Evolutionary conservation across 2,797 vertebrate genomes (phyloP).

Genomic region (Gallirallus australis): DNA sequence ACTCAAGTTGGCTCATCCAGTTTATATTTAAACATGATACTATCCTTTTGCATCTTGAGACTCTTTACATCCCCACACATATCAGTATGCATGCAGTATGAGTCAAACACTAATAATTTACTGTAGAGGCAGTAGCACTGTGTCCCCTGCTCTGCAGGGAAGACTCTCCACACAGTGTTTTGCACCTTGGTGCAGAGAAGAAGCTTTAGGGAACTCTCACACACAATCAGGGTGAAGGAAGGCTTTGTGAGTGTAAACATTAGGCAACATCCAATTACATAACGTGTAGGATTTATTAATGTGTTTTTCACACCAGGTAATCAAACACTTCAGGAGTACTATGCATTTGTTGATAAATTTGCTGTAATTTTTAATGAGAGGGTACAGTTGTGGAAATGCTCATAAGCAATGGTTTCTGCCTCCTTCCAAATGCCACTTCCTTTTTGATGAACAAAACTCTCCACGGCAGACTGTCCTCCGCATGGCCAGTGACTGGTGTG

Average conservation of each 20-base stretch:
- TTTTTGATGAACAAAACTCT: background rate
- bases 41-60: background rate
- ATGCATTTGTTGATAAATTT: background rate
- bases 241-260: background rate
- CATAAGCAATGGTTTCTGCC: background rate
- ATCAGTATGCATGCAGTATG: background rate
- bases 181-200: background rate
- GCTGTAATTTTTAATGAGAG: background rate
- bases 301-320: background rate
- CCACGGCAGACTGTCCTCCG: background rate
- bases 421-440: background rate
- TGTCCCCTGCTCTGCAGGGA: background rate
- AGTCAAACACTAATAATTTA: background rate
- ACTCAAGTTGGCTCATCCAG: background rate
- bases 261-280: background rate
- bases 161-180: background rate
- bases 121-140: background rate
- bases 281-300: background rate
- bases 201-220: background rate
- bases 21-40: background rate
- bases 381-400: background rate
- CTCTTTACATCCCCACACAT: background rate
- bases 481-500: background rate
- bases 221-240: background rate
- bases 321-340: background rate